phyloP scores from a whole-genome alignment of 2,888 invertebrate species.

The Hirtodrosophila trivittata region DNA sequence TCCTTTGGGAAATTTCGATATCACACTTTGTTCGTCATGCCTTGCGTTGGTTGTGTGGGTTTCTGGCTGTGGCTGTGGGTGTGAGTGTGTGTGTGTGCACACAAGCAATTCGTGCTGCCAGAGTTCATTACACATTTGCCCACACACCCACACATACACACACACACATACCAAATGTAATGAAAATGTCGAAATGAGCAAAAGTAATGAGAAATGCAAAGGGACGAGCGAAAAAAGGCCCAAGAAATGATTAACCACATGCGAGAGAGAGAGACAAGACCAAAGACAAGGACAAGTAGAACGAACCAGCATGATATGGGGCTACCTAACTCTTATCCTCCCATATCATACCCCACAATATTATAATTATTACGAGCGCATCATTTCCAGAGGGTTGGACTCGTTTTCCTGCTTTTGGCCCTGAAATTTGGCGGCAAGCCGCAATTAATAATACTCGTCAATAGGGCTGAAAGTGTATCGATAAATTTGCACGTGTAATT shows the following conservation, averaged over 20 bases:
- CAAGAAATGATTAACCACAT: slow-evolving; percentile 68
- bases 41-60: slow-evolving; percentile 10
- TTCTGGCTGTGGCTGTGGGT: slow-evolving; percentile 22
- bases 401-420: slow-evolving; percentile 29
- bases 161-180: slow-evolving; percentile 49
- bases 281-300: too few species aligned
- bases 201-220: slow-evolving; percentile 72
- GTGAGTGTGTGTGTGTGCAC: slow-evolving; percentile 36
- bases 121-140: slow-evolving; percentile 72
- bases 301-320: slow-evolving; percentile 7
- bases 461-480: slow-evolving; percentile 19
- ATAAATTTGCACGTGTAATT: slow-evolving; percentile 54
- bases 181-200: slow-evolving; percentile 73
- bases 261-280: slow-evolving; percentile 8
- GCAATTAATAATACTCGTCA: slow-evolving; percentile 34
- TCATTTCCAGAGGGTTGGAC: slow-evolving; percentile 36
- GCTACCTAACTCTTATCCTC: background rate
- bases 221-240: slow-evolving; percentile 24
- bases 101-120: slow-evolving; percentile 49
- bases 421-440: slow-evolving; percentile 4
- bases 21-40: slow-evolving; percentile 76
- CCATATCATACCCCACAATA: slow-evolving; percentile 28
- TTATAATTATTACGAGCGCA: slow-evolving; percentile 69
- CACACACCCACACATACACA: slow-evolving; percentile 20
- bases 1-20: slow-evolving; percentile 79